Evolutionary conservation across 2,113 vertebrate genomes (phyloP).

Genomic region (Trogon surrucura): DNA sequence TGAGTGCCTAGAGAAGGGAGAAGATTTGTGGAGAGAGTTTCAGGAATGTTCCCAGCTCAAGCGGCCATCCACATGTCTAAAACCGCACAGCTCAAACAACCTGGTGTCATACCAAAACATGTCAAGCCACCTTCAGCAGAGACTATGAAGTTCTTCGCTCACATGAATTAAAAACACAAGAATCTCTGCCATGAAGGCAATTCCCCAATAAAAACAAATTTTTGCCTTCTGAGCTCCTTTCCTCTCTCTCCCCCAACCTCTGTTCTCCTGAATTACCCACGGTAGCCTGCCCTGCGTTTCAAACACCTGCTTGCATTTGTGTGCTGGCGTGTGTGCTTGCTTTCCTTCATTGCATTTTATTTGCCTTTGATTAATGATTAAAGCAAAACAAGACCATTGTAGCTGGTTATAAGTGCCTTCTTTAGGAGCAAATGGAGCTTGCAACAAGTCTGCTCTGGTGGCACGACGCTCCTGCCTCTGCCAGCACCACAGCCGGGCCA

Average conservation of each 20-base stretch:
- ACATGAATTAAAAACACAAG: not conserved
- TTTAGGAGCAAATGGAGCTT: not conserved
- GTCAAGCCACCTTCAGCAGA: not conserved
- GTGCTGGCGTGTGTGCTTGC: rapidly evolving
- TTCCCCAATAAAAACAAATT: not conserved
- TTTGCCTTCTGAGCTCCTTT: not conserved
- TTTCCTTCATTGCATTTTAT: not conserved
- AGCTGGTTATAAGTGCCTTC: not conserved
- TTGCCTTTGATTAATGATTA: constrained; percentile 20
- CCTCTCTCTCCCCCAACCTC: not conserved
- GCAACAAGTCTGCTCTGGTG: not conserved
- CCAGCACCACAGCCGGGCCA: not conserved
- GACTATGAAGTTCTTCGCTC: not conserved
- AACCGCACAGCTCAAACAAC: not conserved
- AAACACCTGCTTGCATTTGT: not conserved
- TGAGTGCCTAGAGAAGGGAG: not conserved
- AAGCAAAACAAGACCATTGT: not conserved
- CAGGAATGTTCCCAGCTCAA: not conserved
- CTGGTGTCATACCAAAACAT: not conserved
- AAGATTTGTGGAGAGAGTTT: not conserved
- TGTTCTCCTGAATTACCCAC: not conserved
- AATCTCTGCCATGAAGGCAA: not conserved
- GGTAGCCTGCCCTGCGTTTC: not conserved
- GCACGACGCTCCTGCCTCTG: not conserved
- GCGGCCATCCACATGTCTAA: not conserved